A percentile compares a stretch with the other conserved stretches of the same genome.
Evolutionary conservation across 2,113 vertebrate genomes (phyloP).

Genomic region (Rhadina sibilatrix): DNA sequence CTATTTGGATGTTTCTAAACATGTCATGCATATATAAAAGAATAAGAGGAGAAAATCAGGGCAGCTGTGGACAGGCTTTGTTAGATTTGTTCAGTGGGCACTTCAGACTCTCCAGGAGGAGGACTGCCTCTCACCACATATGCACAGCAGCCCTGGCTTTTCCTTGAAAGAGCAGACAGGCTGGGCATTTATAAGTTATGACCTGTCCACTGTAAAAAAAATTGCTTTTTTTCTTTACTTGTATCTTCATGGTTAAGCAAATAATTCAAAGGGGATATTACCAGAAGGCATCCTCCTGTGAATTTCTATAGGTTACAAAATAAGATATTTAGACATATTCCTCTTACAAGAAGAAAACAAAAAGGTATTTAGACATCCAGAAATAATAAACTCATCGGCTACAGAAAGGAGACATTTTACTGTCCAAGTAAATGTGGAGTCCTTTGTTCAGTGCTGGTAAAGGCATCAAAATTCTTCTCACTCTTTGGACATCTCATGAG

Average conservation of each 20-base stretch:
- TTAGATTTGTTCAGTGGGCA: background rate
- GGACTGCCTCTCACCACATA: background rate
- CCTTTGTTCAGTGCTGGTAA: background rate
- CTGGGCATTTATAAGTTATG: background rate
- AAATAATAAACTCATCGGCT: background rate
- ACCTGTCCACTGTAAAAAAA: background rate
- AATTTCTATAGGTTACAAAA: background rate
- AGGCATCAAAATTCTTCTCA: constrained; percentile 36
- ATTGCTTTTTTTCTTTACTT: background rate
- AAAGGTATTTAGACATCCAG: background rate
- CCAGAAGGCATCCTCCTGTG: background rate
- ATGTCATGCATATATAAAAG: fast-evolving
- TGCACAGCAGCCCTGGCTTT: background rate
- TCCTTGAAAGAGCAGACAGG: background rate
- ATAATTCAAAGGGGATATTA: background rate
- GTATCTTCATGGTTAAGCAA: background rate
- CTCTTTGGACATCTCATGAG: background rate
- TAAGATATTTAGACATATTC: background rate
- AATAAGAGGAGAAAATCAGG: background rate
- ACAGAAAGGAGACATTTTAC: background rate
- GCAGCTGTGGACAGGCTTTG: background rate
- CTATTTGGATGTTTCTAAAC: background rate
- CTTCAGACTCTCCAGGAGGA: background rate
- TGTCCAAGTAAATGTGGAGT: background rate
- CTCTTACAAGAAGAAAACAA: background rate